Conservation (phyloP, 2,113 vertebrate genomes). For the Tricholaema leucomelas region DNA sequence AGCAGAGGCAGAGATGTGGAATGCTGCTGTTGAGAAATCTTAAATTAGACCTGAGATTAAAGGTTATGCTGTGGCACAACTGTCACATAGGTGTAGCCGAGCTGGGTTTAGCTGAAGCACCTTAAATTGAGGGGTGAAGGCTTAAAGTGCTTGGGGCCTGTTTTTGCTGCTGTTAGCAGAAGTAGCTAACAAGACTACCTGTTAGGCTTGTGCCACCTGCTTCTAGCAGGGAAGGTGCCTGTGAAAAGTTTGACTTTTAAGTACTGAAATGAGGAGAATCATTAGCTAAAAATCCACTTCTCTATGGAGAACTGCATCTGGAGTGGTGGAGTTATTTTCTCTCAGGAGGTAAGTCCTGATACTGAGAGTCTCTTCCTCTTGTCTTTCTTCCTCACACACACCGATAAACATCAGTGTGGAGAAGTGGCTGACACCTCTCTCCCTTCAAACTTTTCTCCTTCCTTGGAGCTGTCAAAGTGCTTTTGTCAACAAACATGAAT, state of each 20-base stretch:
- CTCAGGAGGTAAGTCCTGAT: background rate
- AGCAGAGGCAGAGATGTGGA: background rate
- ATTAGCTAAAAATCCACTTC: background rate
- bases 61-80: background rate
- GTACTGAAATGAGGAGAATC: background rate
- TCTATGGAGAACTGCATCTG: background rate
- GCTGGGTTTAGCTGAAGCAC: background rate
- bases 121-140: background rate
- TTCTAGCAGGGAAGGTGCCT: background rate
- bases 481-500: constrained; percentile 53
- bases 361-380: background rate
- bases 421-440: background rate
- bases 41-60: background rate
- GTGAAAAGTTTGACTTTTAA: background rate
- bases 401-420: background rate
- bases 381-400: background rate
- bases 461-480: constrained; percentile 17
- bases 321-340: background rate
- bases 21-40: background rate
- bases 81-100: background rate
- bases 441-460: constrained; percentile 18
- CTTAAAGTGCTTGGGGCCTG: background rate
- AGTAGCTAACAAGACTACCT: background rate
- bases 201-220: background rate
- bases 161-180: background rate